Percentiles rank a stretch among this genome's conserved stretches.
Evolutionary conservation across 2,888 invertebrate species (phyloP).

Genomic region (Kuschelorhynchus macadamiae): DNA sequence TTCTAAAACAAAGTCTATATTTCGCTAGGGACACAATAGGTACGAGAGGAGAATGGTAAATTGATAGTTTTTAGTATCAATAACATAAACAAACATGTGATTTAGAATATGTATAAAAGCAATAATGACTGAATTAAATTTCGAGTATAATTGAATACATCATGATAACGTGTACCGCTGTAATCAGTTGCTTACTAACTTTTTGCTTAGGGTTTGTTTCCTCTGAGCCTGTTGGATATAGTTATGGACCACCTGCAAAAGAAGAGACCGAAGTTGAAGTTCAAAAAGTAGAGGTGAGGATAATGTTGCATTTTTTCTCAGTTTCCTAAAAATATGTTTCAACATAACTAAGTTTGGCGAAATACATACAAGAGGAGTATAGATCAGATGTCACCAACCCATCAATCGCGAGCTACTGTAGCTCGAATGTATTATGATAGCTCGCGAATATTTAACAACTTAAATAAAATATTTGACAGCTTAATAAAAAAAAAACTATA

Average conservation of each 20-base stretch:
- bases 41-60: not conserved
- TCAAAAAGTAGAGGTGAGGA: slow-evolving; percentile 46
- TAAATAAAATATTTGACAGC: too few relatives aligned
- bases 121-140: not conserved
- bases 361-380: too few relatives aligned
- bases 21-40: not conserved
- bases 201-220: not conserved
- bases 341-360: too few relatives aligned
- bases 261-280: slow-evolving; percentile 41
- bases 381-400: too few relatives aligned
- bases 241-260: slow-evolving; percentile 22
- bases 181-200: not conserved
- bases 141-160: not conserved
- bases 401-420: too few relatives aligned
- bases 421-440: too few relatives aligned
- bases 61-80: too few relatives aligned
- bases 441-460: too few relatives aligned
- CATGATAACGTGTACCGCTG: not conserved
- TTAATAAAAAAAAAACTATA: too few relatives aligned
- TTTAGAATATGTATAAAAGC: not conserved
- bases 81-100: not conserved
- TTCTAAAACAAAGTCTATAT: not conserved
- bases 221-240: slow-evolving; percentile 28
- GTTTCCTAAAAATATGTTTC: too few relatives aligned
- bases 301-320: too few relatives aligned